Conservation (phyloP, 2,888 invertebrate species). For the Morinoia aosen region DNA sequence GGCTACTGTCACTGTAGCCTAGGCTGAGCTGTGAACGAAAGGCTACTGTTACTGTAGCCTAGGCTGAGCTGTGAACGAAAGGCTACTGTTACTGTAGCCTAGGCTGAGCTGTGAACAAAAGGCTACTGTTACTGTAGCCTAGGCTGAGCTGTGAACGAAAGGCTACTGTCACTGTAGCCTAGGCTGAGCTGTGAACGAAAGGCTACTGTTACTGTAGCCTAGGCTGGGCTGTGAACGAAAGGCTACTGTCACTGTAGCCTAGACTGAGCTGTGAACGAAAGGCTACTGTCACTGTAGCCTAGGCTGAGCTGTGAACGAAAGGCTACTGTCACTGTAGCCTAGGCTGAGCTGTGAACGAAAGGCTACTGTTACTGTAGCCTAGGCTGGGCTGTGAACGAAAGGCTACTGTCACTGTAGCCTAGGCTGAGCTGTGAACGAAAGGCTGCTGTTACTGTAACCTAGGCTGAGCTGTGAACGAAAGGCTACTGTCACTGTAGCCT, state of each 20-base stretch:
- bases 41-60: background rate
- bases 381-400: no score
- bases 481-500: background rate
- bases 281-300: background rate
- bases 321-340: background rate
- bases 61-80: no score
- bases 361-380: background rate
- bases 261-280: no score
- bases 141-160: no score
- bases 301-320: no score
- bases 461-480: no score
- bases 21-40: no score
- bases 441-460: background rate
- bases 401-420: background rate
- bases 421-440: no score
- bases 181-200: no score
- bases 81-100: background rate
- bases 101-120: no score
- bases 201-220: background rate
- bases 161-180: background rate
- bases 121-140: background rate
- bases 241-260: background rate
- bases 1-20: background rate
- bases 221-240: no score
- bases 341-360: no score